Percentiles rank a stretch among this genome's conserved stretches.
Conservation (phyloP, 2,888 invertebrate genomes). For the Papilio elwesi region DNA sequence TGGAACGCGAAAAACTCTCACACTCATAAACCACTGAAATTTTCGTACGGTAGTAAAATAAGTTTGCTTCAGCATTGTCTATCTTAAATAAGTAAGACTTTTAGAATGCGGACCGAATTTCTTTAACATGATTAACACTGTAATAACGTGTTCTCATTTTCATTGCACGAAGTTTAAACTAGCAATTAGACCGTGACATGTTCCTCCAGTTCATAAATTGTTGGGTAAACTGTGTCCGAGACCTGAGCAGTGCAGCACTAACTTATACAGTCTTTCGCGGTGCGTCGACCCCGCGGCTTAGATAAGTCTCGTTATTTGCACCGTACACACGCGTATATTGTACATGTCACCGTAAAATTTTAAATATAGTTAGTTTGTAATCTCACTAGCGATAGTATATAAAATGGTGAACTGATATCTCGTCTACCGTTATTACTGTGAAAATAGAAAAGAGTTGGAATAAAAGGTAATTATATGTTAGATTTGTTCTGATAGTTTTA, state of each 20-base stretch:
- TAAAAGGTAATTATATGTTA: too few relatives aligned
- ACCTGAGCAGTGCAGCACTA: conserved; percentile 3
- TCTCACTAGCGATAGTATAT: too few relatives aligned
- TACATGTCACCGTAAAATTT: background rate
- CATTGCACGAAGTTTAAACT: conserved; percentile 4
- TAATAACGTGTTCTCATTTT: conserved; percentile 1
- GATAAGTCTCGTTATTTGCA: conserved; percentile 37
- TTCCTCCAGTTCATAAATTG: conserved; percentile 8
- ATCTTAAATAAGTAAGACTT: conserved; percentile 1
- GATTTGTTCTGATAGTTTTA: too few relatives aligned
- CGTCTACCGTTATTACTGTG: too few relatives aligned
- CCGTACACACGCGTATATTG: background rate
- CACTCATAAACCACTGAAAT: too few relatives aligned
- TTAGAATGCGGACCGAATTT: background rate
- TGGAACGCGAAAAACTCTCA: background rate
- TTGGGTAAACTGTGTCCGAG: conserved; percentile 27
- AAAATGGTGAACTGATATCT: too few relatives aligned
- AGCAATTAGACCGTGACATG: conserved; percentile 16
- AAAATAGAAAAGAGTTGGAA: too few relatives aligned
- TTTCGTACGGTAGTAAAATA: too few relatives aligned
- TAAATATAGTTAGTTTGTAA: conserved; percentile 2
- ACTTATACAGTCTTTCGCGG: conserved; percentile 38
- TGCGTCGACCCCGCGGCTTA: conserved; percentile 49
- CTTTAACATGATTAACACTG: background rate
- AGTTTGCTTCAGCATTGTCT: too few relatives aligned